Evolutionary conservation across 2,797 vertebrate genomes (phyloP).

Genomic region (Brachyrhaphis roseni): DNA sequence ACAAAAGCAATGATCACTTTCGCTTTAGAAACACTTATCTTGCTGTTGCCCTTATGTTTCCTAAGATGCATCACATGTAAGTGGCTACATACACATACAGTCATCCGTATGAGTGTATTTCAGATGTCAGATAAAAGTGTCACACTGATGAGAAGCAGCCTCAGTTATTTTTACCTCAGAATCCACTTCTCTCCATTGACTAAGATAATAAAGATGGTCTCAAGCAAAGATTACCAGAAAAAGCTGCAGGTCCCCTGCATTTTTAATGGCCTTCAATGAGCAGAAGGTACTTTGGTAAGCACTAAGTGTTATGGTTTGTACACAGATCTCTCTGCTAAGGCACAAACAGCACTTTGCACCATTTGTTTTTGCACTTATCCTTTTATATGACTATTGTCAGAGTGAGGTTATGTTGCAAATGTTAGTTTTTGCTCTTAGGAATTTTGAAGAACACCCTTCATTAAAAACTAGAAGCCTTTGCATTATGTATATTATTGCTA

Average conservation of each 20-base stretch:
- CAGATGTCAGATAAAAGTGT: constrained; percentile 78
- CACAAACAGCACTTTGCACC: constrained; percentile 60
- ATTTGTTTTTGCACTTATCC: neutral
- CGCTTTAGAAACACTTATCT: neutral
- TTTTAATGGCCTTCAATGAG: constrained; percentile 67
- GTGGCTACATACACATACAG: neutral
- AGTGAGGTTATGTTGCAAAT: neutral
- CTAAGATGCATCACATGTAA: neutral
- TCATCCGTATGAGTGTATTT: constrained; percentile 68
- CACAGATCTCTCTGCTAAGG: constrained; percentile 21
- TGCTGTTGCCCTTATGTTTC: neutral
- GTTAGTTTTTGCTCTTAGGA: neutral
- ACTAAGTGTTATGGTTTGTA: constrained; percentile 77
- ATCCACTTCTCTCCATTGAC: constrained; percentile 82
- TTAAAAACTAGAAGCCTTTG: neutral
- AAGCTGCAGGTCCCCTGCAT: constrained; percentile 55
- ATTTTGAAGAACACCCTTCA: neutral
- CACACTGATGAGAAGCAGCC: constrained; percentile 79
- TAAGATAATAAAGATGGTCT: constrained; percentile 82
- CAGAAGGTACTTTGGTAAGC: constrained; percentile 83
- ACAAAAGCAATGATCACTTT: neutral
- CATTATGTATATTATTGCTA: neutral
- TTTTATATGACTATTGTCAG: neutral
- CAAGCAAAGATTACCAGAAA: constrained; percentile 69
- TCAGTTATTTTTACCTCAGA: constrained; percentile 82